Base-by-base conservation (phyloP, 2,888 invertebrate genomes). In the Itoplectis maculator region DNA sequence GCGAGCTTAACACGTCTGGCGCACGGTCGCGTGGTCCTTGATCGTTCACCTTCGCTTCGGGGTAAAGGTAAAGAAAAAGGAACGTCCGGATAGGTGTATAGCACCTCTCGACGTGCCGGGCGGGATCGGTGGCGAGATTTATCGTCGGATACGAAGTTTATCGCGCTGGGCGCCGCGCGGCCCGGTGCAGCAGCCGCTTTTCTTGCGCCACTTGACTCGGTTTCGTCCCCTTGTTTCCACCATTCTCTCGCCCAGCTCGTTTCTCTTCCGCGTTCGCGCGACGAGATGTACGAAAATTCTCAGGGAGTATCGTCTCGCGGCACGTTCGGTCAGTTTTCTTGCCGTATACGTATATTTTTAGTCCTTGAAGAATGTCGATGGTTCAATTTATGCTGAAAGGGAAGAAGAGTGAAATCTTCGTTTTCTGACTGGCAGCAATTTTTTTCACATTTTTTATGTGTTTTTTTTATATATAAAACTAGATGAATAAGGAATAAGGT, bases 91-190 rank as follows among this genome's bases (percentile, higher is more conserved):
- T 65, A 23, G 56, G 51, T 72, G 56, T 69, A 42, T 59, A 66
- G 54, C 54, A n/a, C 70, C 54, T 56, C 54, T 47, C 40, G 72
- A 74, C 45, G 51, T 40, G 49, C 29, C 29, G 29, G 73, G 61
- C n/a, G n/a, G 61, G 45, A 45, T 59, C 56, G 59, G 15, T 37
- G 59, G 35, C 8, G 76, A 82, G 79, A 82, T 82, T 82, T 82
- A 82, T 79, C 29, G 68, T 68, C 45, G 72, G 72, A 82, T 79
- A 79, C 63, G 47, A 82, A 82, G 54, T 82, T 79, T 73, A 75
- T 79, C 51, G 56, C 65, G 42, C 45, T 18, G 65, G 47, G 63
- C 40, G 37, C 40, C 15, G 37, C 11, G 8, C 2, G 20, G n/a
- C n/a, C 20, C 0, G 2, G 23, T 23, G 42, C 15, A 20, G 42